Evolutionary conservation across 2,888 invertebrate genomes (phyloP), one percentile per base, ranked within the genome.

Genomic region (Drosophila pegasa): DNA sequence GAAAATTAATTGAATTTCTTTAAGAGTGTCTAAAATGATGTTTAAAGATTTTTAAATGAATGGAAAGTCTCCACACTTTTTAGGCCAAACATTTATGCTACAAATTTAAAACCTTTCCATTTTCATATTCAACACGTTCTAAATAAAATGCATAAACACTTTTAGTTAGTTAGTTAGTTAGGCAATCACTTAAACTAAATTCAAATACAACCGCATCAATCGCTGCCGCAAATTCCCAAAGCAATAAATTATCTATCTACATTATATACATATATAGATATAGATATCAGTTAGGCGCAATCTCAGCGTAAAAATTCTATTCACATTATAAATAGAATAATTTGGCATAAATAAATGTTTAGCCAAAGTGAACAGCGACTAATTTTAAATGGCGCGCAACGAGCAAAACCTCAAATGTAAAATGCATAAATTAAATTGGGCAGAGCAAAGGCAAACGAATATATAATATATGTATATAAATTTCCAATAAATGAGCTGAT

Each of bases 401-500:
- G 50, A 54, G 67, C 22, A 18, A 60, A 63, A 67, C 66, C 75
- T 56, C 67, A 67, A 67, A 67, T 55, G 47, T 57, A 63, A 71
- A 78, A 71, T 78, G 55, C 67, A 78, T 81, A 74, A 68, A 78
- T 74, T 78, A 70, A 68, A 78, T 68, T 69, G 16, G 29, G 16
- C 55, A 43, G 16, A 29, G 43, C 60, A 55, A 56, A 56, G 22
- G 25, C 41, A 45, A 52, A 43, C 27, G n/a, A 41, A 37, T 18
- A 16, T 29, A 22, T 29, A 22, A 31, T 16, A 22, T 35, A 35
- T 27, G 41, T 51, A 62, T 40, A 45, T 22, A 33, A 33, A 45
- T 61, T 35, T 16, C 27, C 61, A 60, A 50, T 29, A 51, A 27
- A 43, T 51, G 45, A 9, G 40, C 14, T 60, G 43, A 76, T 78